A percentile compares a stretch with the other conserved stretches of the same genome.
Conservation (phyloP, 2,113 vertebrate species). For the Sorex fumeus region DNA sequence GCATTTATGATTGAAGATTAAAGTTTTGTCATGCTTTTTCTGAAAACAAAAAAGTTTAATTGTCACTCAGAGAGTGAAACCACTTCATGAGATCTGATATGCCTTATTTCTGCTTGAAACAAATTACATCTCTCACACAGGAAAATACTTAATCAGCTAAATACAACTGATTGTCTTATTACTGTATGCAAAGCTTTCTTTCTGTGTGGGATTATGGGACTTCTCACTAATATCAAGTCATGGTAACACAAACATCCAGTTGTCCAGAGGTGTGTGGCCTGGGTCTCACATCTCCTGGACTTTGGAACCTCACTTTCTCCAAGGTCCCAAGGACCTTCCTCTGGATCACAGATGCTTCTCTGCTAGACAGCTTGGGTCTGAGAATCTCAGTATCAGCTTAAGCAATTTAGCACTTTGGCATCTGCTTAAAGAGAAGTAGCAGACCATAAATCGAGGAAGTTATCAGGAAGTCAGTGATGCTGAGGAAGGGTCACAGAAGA, state of each 20-base stretch:
- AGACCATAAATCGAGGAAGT: not conserved
- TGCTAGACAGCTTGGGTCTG: not conserved
- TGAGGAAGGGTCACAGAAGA: conserved; percentile 66
- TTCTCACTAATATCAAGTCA: not conserved
- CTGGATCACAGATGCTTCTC: not conserved
- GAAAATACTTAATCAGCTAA: conserved; percentile 51
- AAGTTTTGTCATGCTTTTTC: conserved; percentile 17
- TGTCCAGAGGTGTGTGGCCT: not conserved
- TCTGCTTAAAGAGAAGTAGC: conserved; percentile 74
- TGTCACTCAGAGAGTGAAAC: conserved; percentile 64
- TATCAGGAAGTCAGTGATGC: conserved; percentile 60
- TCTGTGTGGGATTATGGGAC: not conserved
- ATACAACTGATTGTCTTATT: conserved; percentile 36
- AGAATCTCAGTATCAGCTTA: conserved; percentile 43
- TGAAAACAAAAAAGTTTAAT: conserved; percentile 42
- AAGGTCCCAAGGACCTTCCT: not conserved
- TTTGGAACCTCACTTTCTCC: not conserved
- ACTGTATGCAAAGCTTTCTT: not conserved
- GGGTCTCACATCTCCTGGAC: not conserved
- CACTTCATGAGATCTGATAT: conserved; percentile 23
- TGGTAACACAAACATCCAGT: not conserved
- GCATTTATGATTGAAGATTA: conserved; percentile 74
- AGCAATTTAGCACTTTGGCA: not conserved
- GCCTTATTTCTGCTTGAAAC: conserved; percentile 74
- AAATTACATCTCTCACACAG: not conserved